Evolutionary conservation across 2,888 invertebrate species (phyloP), one percentile per base, ranked within the genome.

Genomic region (Eristalinus sepulchralis): DNA sequence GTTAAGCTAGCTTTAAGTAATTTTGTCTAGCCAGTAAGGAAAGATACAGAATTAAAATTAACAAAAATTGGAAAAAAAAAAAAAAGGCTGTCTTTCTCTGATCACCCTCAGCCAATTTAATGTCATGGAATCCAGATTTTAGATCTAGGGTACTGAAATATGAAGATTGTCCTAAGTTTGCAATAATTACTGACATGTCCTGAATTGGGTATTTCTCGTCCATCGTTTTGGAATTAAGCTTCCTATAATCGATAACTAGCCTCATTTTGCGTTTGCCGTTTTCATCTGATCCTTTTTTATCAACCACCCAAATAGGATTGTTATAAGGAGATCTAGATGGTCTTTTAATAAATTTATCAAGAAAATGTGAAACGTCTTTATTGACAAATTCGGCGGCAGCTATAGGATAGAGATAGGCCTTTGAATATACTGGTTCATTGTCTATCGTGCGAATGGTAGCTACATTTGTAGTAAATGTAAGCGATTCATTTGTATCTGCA

Each of bases 391-490:
- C 59, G 5, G 68, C 36, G 68, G 75, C 27, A 3, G 39, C 57
- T 2, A 72, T 64, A 62, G 68, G 68, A n/a, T 78, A 68, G n/a
- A 68, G 36, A 20, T 83, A 78, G 1, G 60, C 60, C n/a, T 68
- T 78, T 20, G 72, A 78, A 57, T 73, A 79, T 5, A 79, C 70
- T 6, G 78, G 78, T 13, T 83, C 83, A 62, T 68, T 66, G 33
- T 83, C 67, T 3, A 11, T 72, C 33, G 78, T 73, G 34, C 60
- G 72, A 13, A 72, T 78, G 11, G 67, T 78, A 13, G 72, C 83
- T 24, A 88, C 39, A 27, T 75, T 88, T 22, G 78, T 87, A 55
- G 81, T 81, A 34, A 67, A 88, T 10, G 82, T 70, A 11, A 80
- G 55, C 11, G 47, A 66, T 27, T 76, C 71, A 13, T 55, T 33